Evolutionary conservation across 2,113 vertebrate species (phyloP).

Genomic region (Calyptomena viridis): DNA sequence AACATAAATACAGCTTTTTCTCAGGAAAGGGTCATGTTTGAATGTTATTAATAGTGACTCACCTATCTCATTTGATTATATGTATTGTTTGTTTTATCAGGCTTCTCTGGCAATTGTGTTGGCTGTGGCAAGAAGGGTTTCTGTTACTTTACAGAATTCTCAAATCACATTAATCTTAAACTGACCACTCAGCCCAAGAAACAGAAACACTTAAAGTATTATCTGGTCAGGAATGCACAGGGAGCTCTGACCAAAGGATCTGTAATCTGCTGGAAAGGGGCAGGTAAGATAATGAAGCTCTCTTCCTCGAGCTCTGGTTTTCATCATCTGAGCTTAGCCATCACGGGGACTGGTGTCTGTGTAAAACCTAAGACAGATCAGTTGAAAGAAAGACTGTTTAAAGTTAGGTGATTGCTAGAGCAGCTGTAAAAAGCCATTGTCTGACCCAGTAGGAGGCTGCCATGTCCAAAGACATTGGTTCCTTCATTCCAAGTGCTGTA

Average conservation of each 20-base stretch:
- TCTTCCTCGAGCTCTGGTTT: conserved; percentile 23
- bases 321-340: conserved; percentile 13
- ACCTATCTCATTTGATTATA: conserved; percentile 7
- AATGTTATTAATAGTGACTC: not conserved
- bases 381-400: conserved; percentile 16
- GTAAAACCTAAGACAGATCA: not conserved
- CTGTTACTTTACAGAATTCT: conserved; percentile 98
- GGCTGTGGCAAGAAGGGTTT: conserved; percentile 97
- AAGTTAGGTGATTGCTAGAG: conserved; percentile 1
- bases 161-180: conserved; percentile 97
- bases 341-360: not conserved
- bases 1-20: not conserved
- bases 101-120: conserved; percentile 94
- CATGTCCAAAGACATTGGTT: not conserved
- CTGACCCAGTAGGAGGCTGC: not conserved
- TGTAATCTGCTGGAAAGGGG: conserved; percentile 91
- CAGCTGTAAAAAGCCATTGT: conserved; percentile 28
- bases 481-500: not conserved
- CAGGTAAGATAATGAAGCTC: conserved; percentile 78
- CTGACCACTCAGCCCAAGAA: conserved; percentile 96
- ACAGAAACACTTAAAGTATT: conserved; percentile 96
- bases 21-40: not conserved
- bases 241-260: conserved; percentile 88
- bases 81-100: conserved; percentile 69
- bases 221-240: conserved; percentile 87